Evolutionary conservation across 92 coral and sea anemone genomes (phyloP).

Genomic region (Metridium senile): DNA sequence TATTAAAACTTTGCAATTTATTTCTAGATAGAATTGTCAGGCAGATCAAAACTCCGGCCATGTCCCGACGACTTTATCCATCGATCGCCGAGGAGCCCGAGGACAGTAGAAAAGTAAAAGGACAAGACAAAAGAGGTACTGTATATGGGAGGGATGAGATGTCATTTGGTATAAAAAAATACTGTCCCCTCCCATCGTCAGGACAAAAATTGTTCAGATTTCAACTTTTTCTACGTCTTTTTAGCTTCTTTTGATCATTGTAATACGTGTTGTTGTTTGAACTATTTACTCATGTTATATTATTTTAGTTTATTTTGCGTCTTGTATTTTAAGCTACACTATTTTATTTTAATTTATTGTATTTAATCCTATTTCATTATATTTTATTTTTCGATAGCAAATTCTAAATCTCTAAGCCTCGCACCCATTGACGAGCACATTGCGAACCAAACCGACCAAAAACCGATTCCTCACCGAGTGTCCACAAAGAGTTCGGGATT

Average conservation of each 20-base stretch:
- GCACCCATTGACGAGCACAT: constrained; percentile 19
- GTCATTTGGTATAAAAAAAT: background rate
- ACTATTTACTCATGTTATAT: no score
- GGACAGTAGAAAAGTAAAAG: constrained; percentile 9
- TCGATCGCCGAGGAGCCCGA: constrained; percentile 89
- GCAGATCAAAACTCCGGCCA: no score
- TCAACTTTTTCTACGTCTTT: no score
- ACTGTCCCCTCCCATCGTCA: background rate
- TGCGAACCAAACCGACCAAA: constrained; percentile 12
- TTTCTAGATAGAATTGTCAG: no score
- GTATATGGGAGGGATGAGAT: background rate
- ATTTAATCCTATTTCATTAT: background rate
- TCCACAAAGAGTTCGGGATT: constrained; percentile 41
- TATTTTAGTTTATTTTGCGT: no score
- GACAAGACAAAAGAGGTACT: constrained; percentile 14
- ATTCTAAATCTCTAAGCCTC: background rate
- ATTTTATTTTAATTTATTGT: background rate
- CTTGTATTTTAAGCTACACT: no score
- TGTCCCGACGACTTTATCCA: constrained; percentile 69
- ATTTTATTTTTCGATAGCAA: background rate
- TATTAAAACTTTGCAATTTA: no score
- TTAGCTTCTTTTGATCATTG: no score
- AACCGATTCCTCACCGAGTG: constrained; percentile 43
- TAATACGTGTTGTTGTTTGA: no score
- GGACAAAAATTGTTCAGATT: background rate